phyloP scores from a whole-genome alignment of 1,140 invertebrate species.

The Lutraria rhynchaena region DNA sequence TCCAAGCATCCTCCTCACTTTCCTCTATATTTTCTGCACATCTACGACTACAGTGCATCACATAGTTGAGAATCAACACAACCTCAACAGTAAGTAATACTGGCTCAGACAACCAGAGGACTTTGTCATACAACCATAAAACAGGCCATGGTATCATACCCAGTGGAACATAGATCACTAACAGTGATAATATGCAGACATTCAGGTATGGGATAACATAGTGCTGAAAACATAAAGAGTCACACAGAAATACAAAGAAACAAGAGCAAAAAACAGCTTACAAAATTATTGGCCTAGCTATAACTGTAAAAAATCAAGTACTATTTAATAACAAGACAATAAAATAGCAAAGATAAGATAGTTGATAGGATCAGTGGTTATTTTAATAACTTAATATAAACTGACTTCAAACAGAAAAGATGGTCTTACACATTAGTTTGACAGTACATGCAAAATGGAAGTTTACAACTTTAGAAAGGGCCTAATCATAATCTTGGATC shows the following conservation, averaged over 20 bases:
- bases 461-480: too few relatives aligned
- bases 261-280: not conserved
- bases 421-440: too few relatives aligned
- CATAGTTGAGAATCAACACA: constrained; percentile 49
- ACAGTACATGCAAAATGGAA: too few relatives aligned
- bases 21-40: constrained; percentile 54
- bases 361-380: too few relatives aligned
- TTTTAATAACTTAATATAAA: too few relatives aligned
- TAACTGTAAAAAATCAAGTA: not conserved
- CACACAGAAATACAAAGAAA: not conserved
- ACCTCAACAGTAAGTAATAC: constrained; percentile 39
- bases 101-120: constrained; percentile 50
- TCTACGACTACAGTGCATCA: constrained; percentile 50
- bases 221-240: constrained; percentile 39
- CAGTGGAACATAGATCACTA: constrained; percentile 39
- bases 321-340: not conserved
- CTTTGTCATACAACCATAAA: constrained; percentile 49
- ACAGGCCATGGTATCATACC: constrained; percentile 39
- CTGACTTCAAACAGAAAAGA: too few relatives aligned
- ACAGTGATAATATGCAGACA: not conserved
- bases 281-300: not conserved
- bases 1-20: constrained; percentile 54
- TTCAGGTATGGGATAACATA: constrained; percentile 46
- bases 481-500: too few relatives aligned
- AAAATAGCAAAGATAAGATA: not conserved